A percentile compares a stretch with the other conserved stretches of the same genome.
These are phyloP conservation scores for Leptobrachium ailaonicum DNA, from an alignment of 2,113 vertebrate species.

Conservation along the genomic window DNA sequence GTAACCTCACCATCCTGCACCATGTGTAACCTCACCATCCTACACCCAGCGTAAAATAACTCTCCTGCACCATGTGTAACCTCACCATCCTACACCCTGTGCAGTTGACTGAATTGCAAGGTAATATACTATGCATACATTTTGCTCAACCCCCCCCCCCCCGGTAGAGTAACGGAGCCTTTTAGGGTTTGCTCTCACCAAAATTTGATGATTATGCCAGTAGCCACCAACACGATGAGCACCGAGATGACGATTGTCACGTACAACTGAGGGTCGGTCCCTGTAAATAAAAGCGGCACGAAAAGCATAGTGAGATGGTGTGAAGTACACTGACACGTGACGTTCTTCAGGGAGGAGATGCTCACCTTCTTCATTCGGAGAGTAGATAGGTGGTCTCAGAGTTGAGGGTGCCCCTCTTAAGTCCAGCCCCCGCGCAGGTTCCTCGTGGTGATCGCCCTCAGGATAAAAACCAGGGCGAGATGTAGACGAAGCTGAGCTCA, in stretches of 20 bases:
- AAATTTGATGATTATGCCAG: constrained; percentile 79
- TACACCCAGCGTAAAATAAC: too few species aligned
- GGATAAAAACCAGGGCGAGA: constrained; percentile 20
- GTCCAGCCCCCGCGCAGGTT: constrained; percentile 62
- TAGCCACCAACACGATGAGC: constrained; percentile 76
- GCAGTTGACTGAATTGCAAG: too few species aligned
- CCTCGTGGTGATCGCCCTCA: constrained; percentile 15
- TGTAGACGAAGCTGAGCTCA: constrained; percentile 69
- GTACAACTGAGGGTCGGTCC: constrained; percentile 76
- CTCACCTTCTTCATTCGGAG: constrained; percentile 74
- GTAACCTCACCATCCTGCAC: too few species aligned
- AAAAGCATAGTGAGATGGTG: not conserved
- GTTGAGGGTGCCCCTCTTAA: constrained; percentile 72
- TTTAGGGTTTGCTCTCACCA: constrained; percentile 63
- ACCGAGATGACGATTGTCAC: constrained; percentile 78
- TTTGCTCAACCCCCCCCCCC: too few species aligned
- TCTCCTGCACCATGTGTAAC: too few species aligned
- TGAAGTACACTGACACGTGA: too few species aligned
- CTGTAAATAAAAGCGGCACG: constrained; percentile 49
- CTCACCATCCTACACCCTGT: too few species aligned
- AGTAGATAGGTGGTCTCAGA: constrained; percentile 71
- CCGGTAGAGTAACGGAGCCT: too few species aligned
- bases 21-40: too few species aligned
- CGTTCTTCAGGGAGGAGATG: not conserved
- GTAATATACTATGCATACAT: too few species aligned